These are phyloP conservation scores for Aegithalos caudatus DNA, from an alignment of 2,113 vertebrate species.

Conservation along the genomic window DNA sequence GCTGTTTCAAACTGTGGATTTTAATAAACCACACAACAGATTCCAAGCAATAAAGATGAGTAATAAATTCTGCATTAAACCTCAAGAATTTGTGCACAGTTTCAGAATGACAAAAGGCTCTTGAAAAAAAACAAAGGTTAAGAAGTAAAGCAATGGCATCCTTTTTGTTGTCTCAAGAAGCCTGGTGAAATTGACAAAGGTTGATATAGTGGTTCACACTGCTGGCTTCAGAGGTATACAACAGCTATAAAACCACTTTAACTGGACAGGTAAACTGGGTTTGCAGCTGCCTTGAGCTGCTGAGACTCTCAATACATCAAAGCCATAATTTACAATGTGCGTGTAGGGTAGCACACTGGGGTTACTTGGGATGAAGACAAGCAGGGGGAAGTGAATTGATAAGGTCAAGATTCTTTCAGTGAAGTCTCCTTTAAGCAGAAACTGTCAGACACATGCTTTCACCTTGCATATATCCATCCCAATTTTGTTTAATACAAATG, in stretches of 20 bases:
- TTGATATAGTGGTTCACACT: not conserved
- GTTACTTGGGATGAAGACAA: not conserved
- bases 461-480: not conserved
- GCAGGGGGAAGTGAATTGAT: not conserved
- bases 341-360: not conserved
- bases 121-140: not conserved
- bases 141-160: not conserved
- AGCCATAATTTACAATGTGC: not conserved
- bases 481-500: not conserved
- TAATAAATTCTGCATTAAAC: constrained; percentile 17
- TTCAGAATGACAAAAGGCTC: not conserved
- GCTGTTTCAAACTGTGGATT: not conserved
- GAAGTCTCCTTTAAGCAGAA: not conserved
- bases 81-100: not conserved
- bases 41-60: not conserved
- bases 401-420: not conserved
- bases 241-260: constrained; percentile 5
- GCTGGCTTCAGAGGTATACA: not conserved
- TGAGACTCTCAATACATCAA: not conserved
- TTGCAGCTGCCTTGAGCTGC: constrained; percentile 9
- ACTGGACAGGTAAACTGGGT: not conserved
- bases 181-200: not conserved
- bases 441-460: not conserved
- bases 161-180: not conserved
- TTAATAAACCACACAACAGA: not conserved